Evolutionary conservation across 2,797 vertebrate genomes (phyloP), one percentile per base, ranked within the genome.

Genomic region (Chaetophractus vellerosus): DNA sequence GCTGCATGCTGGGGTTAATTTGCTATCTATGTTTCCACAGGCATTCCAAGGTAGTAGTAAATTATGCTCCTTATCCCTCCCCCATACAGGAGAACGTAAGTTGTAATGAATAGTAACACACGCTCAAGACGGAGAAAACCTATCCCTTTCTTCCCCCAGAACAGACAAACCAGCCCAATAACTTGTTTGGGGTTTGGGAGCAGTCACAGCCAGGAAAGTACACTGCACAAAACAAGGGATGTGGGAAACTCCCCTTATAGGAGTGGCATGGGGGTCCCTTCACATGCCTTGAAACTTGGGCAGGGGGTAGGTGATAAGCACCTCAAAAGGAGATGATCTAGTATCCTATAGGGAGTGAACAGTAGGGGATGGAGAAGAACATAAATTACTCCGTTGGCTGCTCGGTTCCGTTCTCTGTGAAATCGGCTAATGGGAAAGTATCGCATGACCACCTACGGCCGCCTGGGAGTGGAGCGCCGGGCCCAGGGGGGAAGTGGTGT

Each of bases 71-170:
- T 80, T 82, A 75, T 52, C 68, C 52, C 48, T 87, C 33, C 52
- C 38, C 85, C 10, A 10, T 45, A 45, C 45, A 45, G 45, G 45
- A 45, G 80, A 92, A 31, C 16, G 94, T 95, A 96, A 96, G 26
- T 7, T 85, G 84, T 41, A 90, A 81, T 71, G 68, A 45, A 89
- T 90, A 80, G 88, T 88, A 0, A 88, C 52, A 23, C 48, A 66
- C 50, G 55, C 2, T 83, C 93, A 21, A 87, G 8, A 23, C 50
- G 24, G 76, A 19, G 68, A 50, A 24, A 4, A 21, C 63, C 76
- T 1, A 33, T 1, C 93, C 45, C 28, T 48, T 94, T 76, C 33
- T 78, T 33, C 84, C 92, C 80, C 90, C 80, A 68, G 94, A 83
- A 59, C 61, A 85, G 94, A 64, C 9, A n/a, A 82, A 23, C 19